These are phyloP conservation scores for Patagioenas fasciata DNA, from an alignment of 2,113 vertebrate species.

Conservation along the genomic window DNA sequence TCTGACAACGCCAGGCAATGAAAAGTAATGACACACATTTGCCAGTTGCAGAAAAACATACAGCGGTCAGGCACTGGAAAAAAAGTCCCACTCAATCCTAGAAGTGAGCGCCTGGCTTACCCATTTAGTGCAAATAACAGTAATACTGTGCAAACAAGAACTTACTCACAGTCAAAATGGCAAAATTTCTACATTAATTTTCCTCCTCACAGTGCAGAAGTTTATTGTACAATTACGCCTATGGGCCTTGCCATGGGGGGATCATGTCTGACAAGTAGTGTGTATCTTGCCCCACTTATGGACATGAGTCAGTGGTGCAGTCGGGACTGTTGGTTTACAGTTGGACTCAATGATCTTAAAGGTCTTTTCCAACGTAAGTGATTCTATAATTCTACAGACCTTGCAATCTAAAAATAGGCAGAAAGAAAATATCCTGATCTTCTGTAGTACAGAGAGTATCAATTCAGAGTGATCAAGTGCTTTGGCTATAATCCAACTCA, in stretches of 20 bases:
- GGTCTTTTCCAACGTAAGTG: too few relatives aligned
- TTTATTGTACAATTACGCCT: not conserved
- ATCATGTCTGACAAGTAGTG: rapidly evolving
- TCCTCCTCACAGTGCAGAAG: not conserved
- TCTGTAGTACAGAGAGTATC: not conserved
- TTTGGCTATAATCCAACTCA: not conserved
- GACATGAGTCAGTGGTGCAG: too few relatives aligned
- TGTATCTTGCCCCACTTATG: not conserved
- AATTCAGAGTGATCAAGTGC: not conserved
- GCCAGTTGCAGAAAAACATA: not conserved
- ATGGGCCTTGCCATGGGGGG: not conserved
- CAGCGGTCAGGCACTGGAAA: not conserved
- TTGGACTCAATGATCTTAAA: too few relatives aligned
- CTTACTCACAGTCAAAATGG: not conserved
- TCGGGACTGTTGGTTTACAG: too few relatives aligned
- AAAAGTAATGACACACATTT: not conserved
- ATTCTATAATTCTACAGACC: not conserved
- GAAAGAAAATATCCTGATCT: not conserved
- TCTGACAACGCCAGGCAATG: not conserved
- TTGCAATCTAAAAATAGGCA: not conserved
- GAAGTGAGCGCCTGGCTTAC: not conserved
- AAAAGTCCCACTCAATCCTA: not conserved
- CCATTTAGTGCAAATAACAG: not conserved
- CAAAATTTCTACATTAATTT: not conserved
- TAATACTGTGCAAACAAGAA: not conserved